Conservation (phyloP, 2,797 vertebrate genomes). For the Diplodus sargus region DNA sequence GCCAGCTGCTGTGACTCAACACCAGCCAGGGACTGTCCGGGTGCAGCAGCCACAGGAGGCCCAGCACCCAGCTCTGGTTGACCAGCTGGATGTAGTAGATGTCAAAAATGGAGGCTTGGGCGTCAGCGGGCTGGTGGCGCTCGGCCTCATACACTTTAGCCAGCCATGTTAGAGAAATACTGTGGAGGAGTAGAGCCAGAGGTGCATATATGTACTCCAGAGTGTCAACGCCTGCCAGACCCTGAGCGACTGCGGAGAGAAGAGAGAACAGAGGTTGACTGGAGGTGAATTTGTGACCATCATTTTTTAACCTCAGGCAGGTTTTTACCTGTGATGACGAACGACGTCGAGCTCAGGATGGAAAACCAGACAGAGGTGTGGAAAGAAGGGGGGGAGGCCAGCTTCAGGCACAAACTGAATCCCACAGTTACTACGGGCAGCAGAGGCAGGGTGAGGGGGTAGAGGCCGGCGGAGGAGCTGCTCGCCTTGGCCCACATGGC, state of each 20-base stretch:
- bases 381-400: constrained; percentile 58
- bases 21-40: constrained; percentile 76
- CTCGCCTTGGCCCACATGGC: constrained; percentile 77
- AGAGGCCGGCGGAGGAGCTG: constrained; percentile 69
- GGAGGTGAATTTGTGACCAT: neutral
- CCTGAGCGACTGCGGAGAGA: constrained; percentile 64
- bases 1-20: constrained; percentile 79
- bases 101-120: constrained; percentile 74
- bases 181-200: constrained; percentile 81
- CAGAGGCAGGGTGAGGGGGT: constrained; percentile 67
- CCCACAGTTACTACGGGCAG: constrained; percentile 76
- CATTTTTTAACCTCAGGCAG: neutral
- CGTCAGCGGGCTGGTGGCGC: neutral
- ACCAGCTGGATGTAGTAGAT: constrained; percentile 81
- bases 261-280: neutral
- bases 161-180: constrained; percentile 80
- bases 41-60: constrained; percentile 84
- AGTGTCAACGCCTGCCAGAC: constrained; percentile 59
- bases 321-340: constrained; percentile 78
- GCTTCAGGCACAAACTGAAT: constrained; percentile 74
- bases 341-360: constrained; percentile 69
- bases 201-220: constrained; percentile 83
- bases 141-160: constrained; percentile 76
- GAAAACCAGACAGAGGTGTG: constrained; percentile 66
- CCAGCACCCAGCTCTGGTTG: constrained; percentile 81